Evolutionary conservation across 2,113 vertebrate species (phyloP).

Genomic region (Salvator merianae): DNA sequence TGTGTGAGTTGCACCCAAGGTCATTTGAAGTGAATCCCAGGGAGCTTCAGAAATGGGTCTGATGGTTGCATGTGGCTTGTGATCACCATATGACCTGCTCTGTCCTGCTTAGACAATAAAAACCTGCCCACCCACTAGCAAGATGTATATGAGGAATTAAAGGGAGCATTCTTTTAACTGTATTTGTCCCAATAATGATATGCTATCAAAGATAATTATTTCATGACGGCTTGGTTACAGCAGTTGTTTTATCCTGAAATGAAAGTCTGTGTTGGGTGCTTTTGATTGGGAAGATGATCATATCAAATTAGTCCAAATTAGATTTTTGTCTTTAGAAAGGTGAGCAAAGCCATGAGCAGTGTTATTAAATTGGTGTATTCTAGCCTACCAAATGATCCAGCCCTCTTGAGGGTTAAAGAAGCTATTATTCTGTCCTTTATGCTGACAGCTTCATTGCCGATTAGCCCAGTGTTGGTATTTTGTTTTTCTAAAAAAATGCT

Average conservation of each 20-base stretch:
- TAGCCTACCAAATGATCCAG: conserved; percentile 77
- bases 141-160: conserved; percentile 69
- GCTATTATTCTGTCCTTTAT: conserved; percentile 83
- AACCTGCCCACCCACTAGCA: conserved; percentile 69
- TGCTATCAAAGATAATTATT: conserved; percentile 77
- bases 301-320: conserved; percentile 84
- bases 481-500: conserved; percentile 71
- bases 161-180: conserved; percentile 75
- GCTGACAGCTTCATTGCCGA: conserved; percentile 81
- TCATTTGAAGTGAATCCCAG: background rate
- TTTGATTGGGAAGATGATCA: conserved; percentile 82
- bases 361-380: conserved; percentile 79
- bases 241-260: conserved; percentile 80
- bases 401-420: conserved; percentile 83
- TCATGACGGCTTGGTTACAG: conserved; percentile 76
- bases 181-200: conserved; percentile 73
- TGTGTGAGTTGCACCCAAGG: background rate
- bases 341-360: conserved; percentile 82
- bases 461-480: conserved; percentile 81
- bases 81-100: background rate
- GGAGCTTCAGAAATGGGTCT: background rate
- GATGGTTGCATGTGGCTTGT: background rate
- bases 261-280: conserved; percentile 77
- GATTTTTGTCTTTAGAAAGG: conserved; percentile 84
- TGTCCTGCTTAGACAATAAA: background rate